These are phyloP conservation scores for Salmo trutta DNA, from an alignment of 2,797 vertebrate genomes.

Conservation along the genomic window DNA sequence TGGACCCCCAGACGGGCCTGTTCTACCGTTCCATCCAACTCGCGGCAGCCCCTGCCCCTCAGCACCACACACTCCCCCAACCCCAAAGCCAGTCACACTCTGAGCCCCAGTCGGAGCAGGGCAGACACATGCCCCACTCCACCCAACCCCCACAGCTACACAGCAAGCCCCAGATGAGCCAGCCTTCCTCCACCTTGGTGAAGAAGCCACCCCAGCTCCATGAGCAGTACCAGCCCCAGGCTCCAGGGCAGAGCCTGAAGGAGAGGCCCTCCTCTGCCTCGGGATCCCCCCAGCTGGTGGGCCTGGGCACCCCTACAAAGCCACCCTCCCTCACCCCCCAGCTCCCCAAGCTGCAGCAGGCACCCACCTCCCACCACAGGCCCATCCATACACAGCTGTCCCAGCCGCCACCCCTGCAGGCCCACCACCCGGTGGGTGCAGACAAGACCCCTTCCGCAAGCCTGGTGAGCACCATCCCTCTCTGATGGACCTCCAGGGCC, in stretches of 20 bases:
- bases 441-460: slow-evolving; percentile 83
- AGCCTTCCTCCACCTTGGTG: slow-evolving; percentile 72
- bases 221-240: slow-evolving; percentile 58
- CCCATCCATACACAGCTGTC: slow-evolving; percentile 90
- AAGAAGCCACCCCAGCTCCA: slow-evolving; percentile 78
- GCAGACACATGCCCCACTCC: slow-evolving; percentile 23
- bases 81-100: slow-evolving; percentile 53
- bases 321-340: slow-evolving; percentile 83
- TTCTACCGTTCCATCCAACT: slow-evolving; percentile 90
- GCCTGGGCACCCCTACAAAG: slow-evolving; percentile 63
- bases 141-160: slow-evolving; percentile 58
- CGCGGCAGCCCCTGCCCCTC: slow-evolving; percentile 74
- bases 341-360: slow-evolving; percentile 94
- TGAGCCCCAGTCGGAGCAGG: slow-evolving; percentile 77
- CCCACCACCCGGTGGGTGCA: slow-evolving; percentile 85
- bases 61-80: slow-evolving; percentile 72
- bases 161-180: slow-evolving; percentile 77
- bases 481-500: background rate
- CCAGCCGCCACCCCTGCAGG: slow-evolving; percentile 84
- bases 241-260: slow-evolving; percentile 69
- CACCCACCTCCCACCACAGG: slow-evolving; percentile 92
- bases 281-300: slow-evolving; percentile 74
- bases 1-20: slow-evolving; percentile 97
- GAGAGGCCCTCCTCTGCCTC: slow-evolving; percentile 74
- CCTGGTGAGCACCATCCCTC: slow-evolving; percentile 81